Evolutionary conservation across 2,888 invertebrate species (phyloP).

Genomic region (Drosophila hawaiiensis): DNA sequence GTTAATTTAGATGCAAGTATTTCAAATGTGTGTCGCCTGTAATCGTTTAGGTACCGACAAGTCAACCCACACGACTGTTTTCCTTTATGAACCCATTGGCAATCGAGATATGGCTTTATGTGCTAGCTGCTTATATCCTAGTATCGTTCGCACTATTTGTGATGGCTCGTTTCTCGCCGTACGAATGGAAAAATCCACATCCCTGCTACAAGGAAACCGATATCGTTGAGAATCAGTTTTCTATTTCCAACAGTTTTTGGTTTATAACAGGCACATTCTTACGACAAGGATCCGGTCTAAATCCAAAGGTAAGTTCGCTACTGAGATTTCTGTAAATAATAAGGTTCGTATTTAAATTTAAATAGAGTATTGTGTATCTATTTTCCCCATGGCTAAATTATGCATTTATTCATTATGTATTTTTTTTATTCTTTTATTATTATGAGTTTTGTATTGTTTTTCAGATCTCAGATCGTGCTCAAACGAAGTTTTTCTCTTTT

Average conservation of each 20-base stretch:
- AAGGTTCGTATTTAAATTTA: not conserved
- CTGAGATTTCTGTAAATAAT: not conserved
- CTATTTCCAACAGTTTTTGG: slow-evolving; percentile 96
- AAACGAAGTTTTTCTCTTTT: slow-evolving; percentile 92
- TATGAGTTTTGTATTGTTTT: slow-evolving; percentile 45
- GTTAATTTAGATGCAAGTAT: not conserved
- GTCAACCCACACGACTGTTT: slow-evolving; percentile 94
- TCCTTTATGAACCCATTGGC: slow-evolving; percentile 98
- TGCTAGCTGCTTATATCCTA: slow-evolving; percentile 96
- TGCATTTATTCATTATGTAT: not conserved
- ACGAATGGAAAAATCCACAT: slow-evolving; percentile 95
- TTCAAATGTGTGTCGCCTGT: slow-evolving; percentile 13
- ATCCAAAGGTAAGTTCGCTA: slow-evolving; percentile 89
- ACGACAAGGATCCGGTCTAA: slow-evolving; percentile 93
- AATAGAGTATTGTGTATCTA: not conserved
- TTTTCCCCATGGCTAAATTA: not conserved
- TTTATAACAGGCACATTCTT: slow-evolving; percentile 95
- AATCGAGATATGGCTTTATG: slow-evolving; percentile 98
- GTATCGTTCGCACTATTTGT: slow-evolving; percentile 98
- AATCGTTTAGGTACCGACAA: slow-evolving; percentile 91
- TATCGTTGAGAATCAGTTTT: slow-evolving; percentile 97
- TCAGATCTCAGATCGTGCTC: slow-evolving; percentile 87
- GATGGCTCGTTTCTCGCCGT: slow-evolving; percentile 98
- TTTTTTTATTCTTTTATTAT: not conserved
- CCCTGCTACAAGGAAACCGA: slow-evolving; percentile 93